Evolutionary conservation across 2,797 vertebrate genomes (phyloP).

Genomic region (Amphiprion clarkii): DNA sequence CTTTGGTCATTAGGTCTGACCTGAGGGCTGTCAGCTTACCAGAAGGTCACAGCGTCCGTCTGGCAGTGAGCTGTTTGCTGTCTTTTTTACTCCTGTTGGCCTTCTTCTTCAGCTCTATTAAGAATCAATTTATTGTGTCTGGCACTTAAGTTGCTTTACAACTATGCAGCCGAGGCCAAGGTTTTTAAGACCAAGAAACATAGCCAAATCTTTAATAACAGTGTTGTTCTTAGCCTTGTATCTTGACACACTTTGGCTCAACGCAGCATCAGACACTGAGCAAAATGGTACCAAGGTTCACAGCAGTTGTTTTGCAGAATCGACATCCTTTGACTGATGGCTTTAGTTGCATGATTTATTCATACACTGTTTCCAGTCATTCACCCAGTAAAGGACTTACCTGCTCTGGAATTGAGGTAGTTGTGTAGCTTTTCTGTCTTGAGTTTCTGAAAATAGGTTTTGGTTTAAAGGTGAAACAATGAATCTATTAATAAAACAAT

Average conservation of each 20-base stretch:
- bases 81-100: constrained; percentile 32
- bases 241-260: constrained; percentile 1
- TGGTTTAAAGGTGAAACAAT: not conserved
- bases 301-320: constrained; percentile 21
- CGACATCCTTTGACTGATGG: constrained; percentile 38
- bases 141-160: constrained; percentile 40
- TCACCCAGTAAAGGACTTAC: not conserved
- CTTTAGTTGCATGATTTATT: constrained; percentile 42
- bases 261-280: constrained; percentile 1
- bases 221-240: constrained; percentile 21
- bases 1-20: constrained; percentile 24
- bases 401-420: constrained; percentile 1
- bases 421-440: not conserved
- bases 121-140: constrained; percentile 50
- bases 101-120: constrained; percentile 27
- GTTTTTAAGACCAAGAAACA: constrained; percentile 33
- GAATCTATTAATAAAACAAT: not conserved
- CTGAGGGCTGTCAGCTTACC: constrained; percentile 10
- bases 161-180: constrained; percentile 43
- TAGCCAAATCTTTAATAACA: constrained; percentile 27
- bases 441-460: not conserved
- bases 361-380: constrained; percentile 34
- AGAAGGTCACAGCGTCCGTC: not conserved
- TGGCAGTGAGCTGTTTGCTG: constrained; percentile 12
- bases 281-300: constrained; percentile 18